These are phyloP conservation scores for Clarias laeviceps DNA, from an alignment of 2,797 vertebrate species.

Conservation along the genomic window DNA sequence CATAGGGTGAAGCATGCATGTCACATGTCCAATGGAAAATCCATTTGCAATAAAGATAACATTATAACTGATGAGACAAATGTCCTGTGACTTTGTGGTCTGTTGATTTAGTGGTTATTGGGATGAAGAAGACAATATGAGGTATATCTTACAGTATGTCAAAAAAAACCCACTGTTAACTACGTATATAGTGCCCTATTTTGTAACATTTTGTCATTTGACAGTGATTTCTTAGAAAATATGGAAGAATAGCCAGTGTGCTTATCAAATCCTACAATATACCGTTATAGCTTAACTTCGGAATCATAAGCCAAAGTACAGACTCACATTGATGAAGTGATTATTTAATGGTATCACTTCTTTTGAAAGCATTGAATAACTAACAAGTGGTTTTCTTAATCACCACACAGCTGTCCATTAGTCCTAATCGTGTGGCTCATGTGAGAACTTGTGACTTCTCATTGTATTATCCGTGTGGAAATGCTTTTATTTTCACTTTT, in stretches of 20 bases:
- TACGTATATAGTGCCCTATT: neutral
- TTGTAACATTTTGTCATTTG: neutral
- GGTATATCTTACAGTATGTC: neutral
- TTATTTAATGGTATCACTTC: neutral
- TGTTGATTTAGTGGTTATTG: neutral
- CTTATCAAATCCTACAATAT: neutral
- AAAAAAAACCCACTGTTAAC: neutral
- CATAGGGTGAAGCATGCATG: neutral
- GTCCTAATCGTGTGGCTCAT: no score
- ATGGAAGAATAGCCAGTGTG: neutral
- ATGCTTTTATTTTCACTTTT: no score
- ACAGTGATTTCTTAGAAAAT: neutral
- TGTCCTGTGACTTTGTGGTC: neutral
- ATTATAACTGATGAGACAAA: neutral
- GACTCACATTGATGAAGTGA: neutral
- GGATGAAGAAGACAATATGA: neutral
- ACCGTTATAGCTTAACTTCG: neutral
- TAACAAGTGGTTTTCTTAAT: no score
- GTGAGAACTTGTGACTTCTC: no score
- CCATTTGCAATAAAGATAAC: neutral
- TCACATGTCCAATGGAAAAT: neutral
- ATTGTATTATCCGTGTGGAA: no score
- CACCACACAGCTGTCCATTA: no score
- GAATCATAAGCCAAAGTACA: neutral
- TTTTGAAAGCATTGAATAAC: neutral